Base-by-base conservation (phyloP, 2,888 invertebrate genomes). In the Troilus luridus region DNA sequence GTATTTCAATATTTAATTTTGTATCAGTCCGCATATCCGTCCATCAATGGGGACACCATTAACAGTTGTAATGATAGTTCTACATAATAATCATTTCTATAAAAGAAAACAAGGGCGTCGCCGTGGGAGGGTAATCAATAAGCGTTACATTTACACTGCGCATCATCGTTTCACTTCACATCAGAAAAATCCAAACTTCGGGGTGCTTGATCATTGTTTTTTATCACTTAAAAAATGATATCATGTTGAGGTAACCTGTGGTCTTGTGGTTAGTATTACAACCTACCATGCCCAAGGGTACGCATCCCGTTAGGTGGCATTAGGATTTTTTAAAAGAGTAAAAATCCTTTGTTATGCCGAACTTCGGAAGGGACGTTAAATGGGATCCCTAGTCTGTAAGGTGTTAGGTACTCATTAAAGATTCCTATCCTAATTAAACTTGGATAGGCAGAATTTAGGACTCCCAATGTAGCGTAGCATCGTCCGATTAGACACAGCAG, bases 121-220 rank as follows among this genome's bases (percentile, higher is more conserved):
- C 56, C 17, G 56, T n/a, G 21, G 54, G 11, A 19, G 85, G 56
- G 10, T 1, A 85, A 85, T 85, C 85, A 85, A 85, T 85, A 85
- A 54, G n/a, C 54, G 56, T 85, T 56, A 85, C 85, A 56, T n/a
- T 58, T 85, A 85, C 56, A 54, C 85, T 85, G 85, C 85, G 85
- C 85, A 85, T 56, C 85, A 85, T 85, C 85, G n/a, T 85, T 21
- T 85, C 56, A 56, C 56, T 56, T 58, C 21, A n/a, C 56, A n/a
- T 56, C n/a, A 54, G 81, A 5, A 54, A 6, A 54, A 81, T 81
- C 21, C 6, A 14, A 67, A 9, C n/a, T 64, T 64, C n/a, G 8
- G n/a, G 9, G n/a, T n/a, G 9, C 11, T 62, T n/a, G 41, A 19
- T 11, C 62, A 7, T 62, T 21, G 62, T 19, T n/a, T 21, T 62